Percentiles rank a stretch among this genome's conserved stretches.
phyloP scores from a whole-genome alignment of 2,888 invertebrate species.

The Drosophila suboccidentalis region DNA sequence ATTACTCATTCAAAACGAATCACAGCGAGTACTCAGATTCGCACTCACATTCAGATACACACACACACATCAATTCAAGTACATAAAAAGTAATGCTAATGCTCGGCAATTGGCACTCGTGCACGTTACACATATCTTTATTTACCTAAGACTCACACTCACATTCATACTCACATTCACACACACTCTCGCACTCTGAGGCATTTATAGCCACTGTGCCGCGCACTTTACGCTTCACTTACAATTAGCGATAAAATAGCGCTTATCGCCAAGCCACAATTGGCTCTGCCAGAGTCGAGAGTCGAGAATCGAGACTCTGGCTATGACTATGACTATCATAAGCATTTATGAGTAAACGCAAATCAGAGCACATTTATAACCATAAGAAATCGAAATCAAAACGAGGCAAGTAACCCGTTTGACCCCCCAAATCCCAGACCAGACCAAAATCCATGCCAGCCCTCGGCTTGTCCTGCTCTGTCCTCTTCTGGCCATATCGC shows the following conservation, averaged over 20 bases:
- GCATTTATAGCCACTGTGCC: slow-evolving; percentile 37
- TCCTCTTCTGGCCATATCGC: slow-evolving; percentile 38
- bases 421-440: slow-evolving; percentile 14
- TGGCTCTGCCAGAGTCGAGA: slow-evolving; percentile 4
- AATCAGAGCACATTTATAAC: slow-evolving; percentile 57
- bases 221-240: slow-evolving; percentile 61
- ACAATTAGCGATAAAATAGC: slow-evolving; percentile 72
- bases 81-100: slow-evolving; percentile 72
- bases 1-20: slow-evolving; percentile 12
- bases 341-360: slow-evolving; percentile 68
- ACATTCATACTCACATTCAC: not conserved
- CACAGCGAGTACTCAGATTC: slow-evolving; percentile 14
- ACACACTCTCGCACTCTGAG: not conserved
- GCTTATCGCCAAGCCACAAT: slow-evolving; percentile 64
- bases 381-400: slow-evolving; percentile 51
- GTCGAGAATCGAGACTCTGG: slow-evolving; percentile 1
- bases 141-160: slow-evolving; percentile 38
- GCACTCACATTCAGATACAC: slow-evolving; percentile 11
- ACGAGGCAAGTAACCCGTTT: slow-evolving; percentile 50
- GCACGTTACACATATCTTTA: slow-evolving; percentile 56
- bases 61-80: slow-evolving; percentile 52
- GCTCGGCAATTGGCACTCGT: slow-evolving; percentile 56
- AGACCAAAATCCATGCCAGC: not conserved
- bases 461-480: not conserved
- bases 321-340: slow-evolving; percentile 42